Conservation (phyloP, 2,888 invertebrate species). For the Andrena chrysosceles region DNA sequence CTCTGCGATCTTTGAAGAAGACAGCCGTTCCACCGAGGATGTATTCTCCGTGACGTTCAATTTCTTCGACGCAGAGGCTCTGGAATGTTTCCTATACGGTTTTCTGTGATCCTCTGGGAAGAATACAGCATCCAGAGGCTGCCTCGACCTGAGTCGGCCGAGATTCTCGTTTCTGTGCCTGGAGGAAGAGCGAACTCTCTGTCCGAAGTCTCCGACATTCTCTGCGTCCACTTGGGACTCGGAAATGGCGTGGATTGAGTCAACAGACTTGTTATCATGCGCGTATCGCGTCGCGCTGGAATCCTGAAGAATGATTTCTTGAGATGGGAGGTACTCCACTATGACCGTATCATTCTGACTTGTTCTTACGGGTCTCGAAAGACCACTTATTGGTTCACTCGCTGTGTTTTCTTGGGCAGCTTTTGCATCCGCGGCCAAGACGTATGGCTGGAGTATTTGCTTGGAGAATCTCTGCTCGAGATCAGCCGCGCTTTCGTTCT, state of each 20-base stretch:
- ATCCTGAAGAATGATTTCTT: constrained; percentile 14
- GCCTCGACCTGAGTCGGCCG: neutral
- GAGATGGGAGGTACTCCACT: constrained; percentile 30
- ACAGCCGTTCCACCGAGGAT: neutral
- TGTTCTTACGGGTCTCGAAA: neutral
- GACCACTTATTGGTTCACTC: neutral
- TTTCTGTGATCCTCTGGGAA: constrained; percentile 24
- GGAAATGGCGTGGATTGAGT: neutral
- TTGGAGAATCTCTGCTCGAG: constrained; percentile 13
- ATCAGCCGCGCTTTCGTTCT: constrained; percentile 30
- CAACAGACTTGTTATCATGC: constrained; percentile 5
- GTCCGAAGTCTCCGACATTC: constrained; percentile 45
- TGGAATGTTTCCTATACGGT: constrained; percentile 1
- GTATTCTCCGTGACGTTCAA: neutral
- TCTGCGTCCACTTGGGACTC: constrained; percentile 26
- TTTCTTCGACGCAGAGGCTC: neutral
- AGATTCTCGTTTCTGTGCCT: neutral
- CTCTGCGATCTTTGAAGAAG: neutral
- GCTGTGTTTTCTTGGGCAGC: neutral
- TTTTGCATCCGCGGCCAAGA: neutral
- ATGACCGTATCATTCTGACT: constrained; percentile 29
- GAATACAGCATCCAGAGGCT: neutral
- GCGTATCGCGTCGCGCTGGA: neutral
- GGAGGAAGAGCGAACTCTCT: constrained; percentile 34
- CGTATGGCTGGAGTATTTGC: constrained; percentile 52